These are phyloP conservation scores for Epistrophella euchroma DNA, from an alignment of 2,888 invertebrate species.

Conservation along the genomic window DNA sequence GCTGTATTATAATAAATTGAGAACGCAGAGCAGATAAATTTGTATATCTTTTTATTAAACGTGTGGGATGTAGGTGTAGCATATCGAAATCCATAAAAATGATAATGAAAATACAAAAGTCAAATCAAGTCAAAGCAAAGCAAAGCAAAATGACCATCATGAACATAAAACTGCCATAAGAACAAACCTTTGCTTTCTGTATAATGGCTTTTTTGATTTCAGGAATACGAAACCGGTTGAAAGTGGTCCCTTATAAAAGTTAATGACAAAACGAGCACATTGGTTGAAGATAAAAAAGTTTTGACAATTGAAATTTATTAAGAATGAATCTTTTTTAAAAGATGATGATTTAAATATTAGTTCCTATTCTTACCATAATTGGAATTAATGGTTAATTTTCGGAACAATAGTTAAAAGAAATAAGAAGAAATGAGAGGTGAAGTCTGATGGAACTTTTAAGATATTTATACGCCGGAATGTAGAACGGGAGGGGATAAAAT, in stretches of 20 bases:
- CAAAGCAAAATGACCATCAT: conserved; percentile 15
- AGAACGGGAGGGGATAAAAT: not conserved
- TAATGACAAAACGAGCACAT: not conserved
- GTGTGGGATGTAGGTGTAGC: conserved; percentile 22
- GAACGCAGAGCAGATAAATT: conserved; percentile 4
- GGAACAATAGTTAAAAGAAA: not conserved
- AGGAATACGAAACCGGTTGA: conserved; percentile 6
- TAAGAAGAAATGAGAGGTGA: not conserved
- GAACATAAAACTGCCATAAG: not conserved
- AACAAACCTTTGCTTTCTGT: conserved; percentile 7
- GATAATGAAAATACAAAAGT: not conserved
- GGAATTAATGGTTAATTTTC: conserved; percentile 8
- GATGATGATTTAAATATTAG: not conserved
- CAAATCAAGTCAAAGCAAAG: conserved; percentile 8
- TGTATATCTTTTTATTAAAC: not conserved
- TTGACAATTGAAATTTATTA: not conserved
- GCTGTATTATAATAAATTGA: conserved; percentile 1
- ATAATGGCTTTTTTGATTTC: not conserved
- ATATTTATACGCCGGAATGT: no score
- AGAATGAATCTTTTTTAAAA: not conserved
- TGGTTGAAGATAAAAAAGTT: not conserved
- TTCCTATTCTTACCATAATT: conserved; percentile 4
- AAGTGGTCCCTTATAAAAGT: not conserved
- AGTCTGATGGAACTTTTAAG: no score
- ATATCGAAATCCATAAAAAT: not conserved